These are phyloP conservation scores for Oscheius sp. DNA, from an alignment of 2,888 invertebrate species.

Conservation along the genomic window DNA sequence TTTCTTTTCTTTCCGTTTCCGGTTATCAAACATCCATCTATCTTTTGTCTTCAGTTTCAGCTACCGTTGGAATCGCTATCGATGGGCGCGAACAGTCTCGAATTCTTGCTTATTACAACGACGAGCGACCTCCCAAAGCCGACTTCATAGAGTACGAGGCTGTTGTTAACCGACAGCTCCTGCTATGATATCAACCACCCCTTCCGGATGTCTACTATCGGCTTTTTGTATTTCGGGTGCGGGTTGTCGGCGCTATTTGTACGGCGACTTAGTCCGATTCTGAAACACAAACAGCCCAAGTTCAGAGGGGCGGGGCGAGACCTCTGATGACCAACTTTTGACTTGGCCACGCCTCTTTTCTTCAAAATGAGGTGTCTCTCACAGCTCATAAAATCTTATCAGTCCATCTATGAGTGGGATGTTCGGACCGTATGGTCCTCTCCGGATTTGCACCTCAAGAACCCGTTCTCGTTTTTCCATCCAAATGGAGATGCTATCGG, in stretches of 20 bases:
- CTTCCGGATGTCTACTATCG: too few relatives aligned
- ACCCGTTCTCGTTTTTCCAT: conserved; percentile 22
- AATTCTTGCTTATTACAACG: conserved; percentile 21
- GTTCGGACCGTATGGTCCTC: conserved; percentile 15
- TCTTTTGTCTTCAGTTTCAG: conserved; percentile 10
- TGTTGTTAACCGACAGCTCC: too few relatives aligned
- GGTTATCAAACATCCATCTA: too few relatives aligned
- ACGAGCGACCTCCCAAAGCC: neutral
- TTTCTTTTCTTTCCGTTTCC: neutral
- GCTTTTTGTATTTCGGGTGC: conserved; percentile 18
- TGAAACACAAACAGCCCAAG: conserved; percentile 29
- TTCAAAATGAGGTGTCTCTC: conserved; percentile 17
- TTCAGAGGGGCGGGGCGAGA: conserved; percentile 12
- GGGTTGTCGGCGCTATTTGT: conserved; percentile 31
- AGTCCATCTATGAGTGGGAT: neutral
- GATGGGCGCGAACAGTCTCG: conserved; percentile 13
- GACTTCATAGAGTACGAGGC: too few relatives aligned
- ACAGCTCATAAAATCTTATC: neutral
- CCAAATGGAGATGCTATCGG: conserved; percentile 31
- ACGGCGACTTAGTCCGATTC: conserved; percentile 28
- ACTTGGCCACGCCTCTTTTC: neutral
- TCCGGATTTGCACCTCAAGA: conserved; percentile 16
- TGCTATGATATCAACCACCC: too few relatives aligned
- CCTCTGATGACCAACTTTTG: conserved; percentile 12
- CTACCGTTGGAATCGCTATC: conserved; percentile 7